Conservation (phyloP, 2,797 vertebrate genomes). For the Danio aesculapii region DNA sequence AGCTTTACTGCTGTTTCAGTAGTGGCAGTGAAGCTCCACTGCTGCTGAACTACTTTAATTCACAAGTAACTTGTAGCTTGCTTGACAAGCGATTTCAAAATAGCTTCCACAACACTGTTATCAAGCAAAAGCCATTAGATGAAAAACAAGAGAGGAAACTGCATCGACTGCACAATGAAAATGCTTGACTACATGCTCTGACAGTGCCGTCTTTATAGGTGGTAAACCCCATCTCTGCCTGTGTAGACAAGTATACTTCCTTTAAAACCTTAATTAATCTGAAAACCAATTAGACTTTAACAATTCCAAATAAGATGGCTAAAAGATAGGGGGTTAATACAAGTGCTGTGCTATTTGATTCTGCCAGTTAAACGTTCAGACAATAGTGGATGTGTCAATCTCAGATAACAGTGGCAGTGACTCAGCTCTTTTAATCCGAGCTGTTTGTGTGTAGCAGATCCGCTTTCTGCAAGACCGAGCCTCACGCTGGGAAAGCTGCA, state of each 20-base stretch:
- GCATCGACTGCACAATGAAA: conserved; percentile 54
- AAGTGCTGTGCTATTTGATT: conserved; percentile 45
- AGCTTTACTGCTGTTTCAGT: background rate
- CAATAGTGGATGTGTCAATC: conserved; percentile 41
- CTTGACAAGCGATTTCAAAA: conserved; percentile 27
- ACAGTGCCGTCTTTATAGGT: conserved; percentile 58
- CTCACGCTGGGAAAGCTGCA: conserved; percentile 26
- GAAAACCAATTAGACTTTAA: conserved; percentile 78
- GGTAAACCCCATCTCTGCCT: conserved; percentile 28
- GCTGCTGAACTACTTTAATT: conserved; percentile 4
- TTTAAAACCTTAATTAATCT: conserved; percentile 75
- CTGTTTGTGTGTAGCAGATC: conserved; percentile 21
- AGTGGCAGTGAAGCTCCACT: background rate
- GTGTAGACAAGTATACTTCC: conserved; percentile 65
- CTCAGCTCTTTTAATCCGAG: conserved; percentile 14
- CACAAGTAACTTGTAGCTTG: background rate
- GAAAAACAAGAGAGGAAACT: conserved; percentile 46
- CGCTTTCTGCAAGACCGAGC: conserved; percentile 1
- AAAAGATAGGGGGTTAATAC: conserved; percentile 70
- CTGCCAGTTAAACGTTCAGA: conserved; percentile 43
- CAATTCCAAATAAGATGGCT: conserved; percentile 73
- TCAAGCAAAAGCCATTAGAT: conserved; percentile 52
- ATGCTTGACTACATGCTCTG: conserved; percentile 49
- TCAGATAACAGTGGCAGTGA: conserved; percentile 24
- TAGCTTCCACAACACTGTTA: conserved; percentile 45